Conservation (phyloP, 2,888 invertebrate genomes). For the Drosophila cognata region DNA sequence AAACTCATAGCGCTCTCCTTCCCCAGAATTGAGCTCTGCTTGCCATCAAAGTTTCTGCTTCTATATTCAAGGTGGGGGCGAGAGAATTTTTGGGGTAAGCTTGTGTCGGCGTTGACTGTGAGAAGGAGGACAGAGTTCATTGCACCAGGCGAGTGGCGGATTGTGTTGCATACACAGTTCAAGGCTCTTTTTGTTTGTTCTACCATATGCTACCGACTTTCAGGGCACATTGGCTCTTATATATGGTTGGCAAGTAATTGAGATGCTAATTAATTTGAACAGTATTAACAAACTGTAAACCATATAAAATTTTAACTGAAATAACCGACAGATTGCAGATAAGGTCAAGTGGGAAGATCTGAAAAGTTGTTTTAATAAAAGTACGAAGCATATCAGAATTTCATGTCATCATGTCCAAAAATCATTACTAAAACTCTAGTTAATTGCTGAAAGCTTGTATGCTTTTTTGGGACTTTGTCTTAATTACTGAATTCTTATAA, state of each 20-base stretch:
- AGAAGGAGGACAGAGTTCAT: constrained; percentile 48
- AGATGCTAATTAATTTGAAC: not conserved
- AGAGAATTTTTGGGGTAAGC: constrained; percentile 14
- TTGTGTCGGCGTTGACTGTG: constrained; percentile 47
- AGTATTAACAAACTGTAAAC: not conserved
- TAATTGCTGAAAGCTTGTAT: not conserved
- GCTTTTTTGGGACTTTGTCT: not conserved
- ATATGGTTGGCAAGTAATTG: not conserved
- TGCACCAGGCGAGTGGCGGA: constrained; percentile 43
- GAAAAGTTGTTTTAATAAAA: too few species aligned
- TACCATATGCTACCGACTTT: not conserved
- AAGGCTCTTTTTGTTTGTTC: constrained; percentile 59
- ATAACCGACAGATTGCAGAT: too few species aligned
- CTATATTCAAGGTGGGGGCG: not conserved
- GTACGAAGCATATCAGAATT: too few species aligned
- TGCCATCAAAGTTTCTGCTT: constrained; percentile 4
- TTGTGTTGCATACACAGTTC: constrained; percentile 60
- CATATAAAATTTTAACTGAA: not conserved
- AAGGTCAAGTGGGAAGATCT: too few species aligned
- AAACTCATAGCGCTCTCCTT: constrained; percentile 14
- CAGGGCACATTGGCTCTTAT: constrained; percentile 13
- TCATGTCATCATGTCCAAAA: not conserved
- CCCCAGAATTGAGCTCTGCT: not conserved
- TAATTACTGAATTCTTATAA: not conserved
- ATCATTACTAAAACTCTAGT: not conserved